Conservation (phyloP, 2,888 invertebrate genomes). For the Trypoxylon attenuatum region DNA sequence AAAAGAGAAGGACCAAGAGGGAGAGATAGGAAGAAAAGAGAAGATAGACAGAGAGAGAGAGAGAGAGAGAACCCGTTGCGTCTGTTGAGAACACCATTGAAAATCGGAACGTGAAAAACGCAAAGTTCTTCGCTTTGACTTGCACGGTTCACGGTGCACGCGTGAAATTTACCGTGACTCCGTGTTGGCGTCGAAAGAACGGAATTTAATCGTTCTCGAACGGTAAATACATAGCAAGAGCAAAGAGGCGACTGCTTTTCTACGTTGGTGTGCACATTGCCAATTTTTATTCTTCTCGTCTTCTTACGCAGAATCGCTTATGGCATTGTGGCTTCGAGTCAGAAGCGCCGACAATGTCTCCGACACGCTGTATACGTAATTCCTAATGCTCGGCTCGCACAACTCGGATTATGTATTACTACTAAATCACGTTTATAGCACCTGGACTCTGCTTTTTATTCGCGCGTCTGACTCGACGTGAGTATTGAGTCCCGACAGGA, state of each 20-base stretch:
- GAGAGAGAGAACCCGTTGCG: background rate
- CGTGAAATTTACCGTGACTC: slow-evolving; percentile 4
- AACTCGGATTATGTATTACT: slow-evolving; percentile 25
- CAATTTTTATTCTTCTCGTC: slow-evolving; percentile 14
- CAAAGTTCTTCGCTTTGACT: background rate
- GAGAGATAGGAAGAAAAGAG: no score
- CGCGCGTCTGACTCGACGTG: no score
- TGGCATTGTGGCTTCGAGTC: slow-evolving; percentile 16
- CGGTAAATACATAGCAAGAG: background rate
- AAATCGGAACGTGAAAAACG: background rate
- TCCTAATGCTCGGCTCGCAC: slow-evolving; percentile 13
- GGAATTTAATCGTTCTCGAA: slow-evolving; percentile 11
- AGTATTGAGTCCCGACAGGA: no score
- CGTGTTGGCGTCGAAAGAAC: background rate
- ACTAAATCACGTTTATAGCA: slow-evolving; percentile 43
- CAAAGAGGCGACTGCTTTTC: background rate
- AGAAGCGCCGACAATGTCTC: slow-evolving; percentile 12
- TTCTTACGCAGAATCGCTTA: slow-evolving; percentile 37
- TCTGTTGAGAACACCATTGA: background rate
- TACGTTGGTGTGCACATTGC: slow-evolving; percentile 8
- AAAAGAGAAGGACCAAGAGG: no score
- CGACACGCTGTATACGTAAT: slow-evolving; percentile 23
- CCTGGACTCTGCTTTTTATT: slow-evolving; percentile 15
- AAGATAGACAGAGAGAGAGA: no score
- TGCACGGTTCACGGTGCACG: background rate